Evolutionary conservation across 2,113 vertebrate genomes (phyloP).

Genomic region (Ceyx margarethae): DNA sequence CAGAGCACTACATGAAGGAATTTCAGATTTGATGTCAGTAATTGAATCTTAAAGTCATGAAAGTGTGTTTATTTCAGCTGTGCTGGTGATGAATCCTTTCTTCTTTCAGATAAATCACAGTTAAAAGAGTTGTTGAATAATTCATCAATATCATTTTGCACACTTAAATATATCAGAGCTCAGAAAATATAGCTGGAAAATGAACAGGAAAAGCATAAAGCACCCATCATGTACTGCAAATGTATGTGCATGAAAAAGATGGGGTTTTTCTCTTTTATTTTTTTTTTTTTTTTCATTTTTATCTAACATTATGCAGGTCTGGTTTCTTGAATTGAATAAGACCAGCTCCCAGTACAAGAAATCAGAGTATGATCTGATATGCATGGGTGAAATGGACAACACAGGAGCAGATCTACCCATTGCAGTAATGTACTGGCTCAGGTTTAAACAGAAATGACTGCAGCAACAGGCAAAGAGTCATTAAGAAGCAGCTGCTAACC

Average conservation of each 20-base stretch:
- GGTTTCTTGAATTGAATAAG: not conserved
- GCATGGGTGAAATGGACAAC: constrained; percentile 53
- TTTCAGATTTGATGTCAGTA: constrained; percentile 66
- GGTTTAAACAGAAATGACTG: constrained; percentile 63
- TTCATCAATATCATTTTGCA: constrained; percentile 53
- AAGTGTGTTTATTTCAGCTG: constrained; percentile 70
- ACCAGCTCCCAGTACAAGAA: not conserved
- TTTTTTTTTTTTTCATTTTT: not conserved
- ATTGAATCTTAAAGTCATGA: constrained; percentile 69
- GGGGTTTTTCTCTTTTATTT: not conserved
- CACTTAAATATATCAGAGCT: constrained; percentile 35
- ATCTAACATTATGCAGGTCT: not conserved
- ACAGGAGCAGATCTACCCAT: constrained; percentile 13
- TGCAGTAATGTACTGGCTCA: constrained; percentile 55
- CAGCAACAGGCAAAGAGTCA: constrained; percentile 63
- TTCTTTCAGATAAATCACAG: constrained; percentile 68
- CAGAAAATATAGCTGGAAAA: constrained; percentile 51
- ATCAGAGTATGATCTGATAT: not conserved
- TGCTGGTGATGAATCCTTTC: constrained; percentile 65
- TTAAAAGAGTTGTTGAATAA: constrained; percentile 62
- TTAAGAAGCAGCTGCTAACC: constrained; percentile 68
- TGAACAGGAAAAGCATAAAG: constrained; percentile 34
- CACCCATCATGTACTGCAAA: constrained; percentile 30
- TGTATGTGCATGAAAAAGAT: not conserved
- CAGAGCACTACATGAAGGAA: constrained; percentile 37